Evolutionary conservation across 2,888 invertebrate genomes (phyloP).

Genomic region (Scaptomyza flava): DNA sequence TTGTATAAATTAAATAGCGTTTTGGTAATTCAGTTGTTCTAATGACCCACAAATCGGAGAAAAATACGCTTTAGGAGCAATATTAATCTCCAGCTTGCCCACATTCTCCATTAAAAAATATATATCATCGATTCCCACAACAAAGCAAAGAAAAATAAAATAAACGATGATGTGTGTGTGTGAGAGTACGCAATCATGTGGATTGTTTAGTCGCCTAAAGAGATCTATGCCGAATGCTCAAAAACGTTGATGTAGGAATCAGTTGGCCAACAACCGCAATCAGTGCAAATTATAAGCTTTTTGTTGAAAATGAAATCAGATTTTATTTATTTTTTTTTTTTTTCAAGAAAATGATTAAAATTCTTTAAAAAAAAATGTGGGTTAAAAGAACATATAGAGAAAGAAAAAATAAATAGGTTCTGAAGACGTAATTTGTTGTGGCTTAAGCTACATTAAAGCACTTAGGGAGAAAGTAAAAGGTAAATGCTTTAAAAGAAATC

Average conservation of each 20-base stretch:
- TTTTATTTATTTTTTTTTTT: constrained; percentile 15
- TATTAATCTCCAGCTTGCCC: constrained; percentile 51
- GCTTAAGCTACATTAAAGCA: constrained; percentile 39
- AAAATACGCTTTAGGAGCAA: constrained; percentile 22
- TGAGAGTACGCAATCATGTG: constrained; percentile 24
- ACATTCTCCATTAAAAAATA: constrained; percentile 37
- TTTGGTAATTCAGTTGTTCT: constrained; percentile 66
- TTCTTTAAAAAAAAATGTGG: constrained; percentile 28
- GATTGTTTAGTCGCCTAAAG: constrained; percentile 37
- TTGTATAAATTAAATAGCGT: constrained; percentile 69
- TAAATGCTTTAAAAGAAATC: constrained; percentile 23
- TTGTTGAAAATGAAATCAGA: constrained; percentile 67
- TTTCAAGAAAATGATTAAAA: constrained; percentile 32
- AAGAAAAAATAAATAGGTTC: constrained; percentile 18
- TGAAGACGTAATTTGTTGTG: constrained; percentile 48
- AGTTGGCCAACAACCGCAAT: constrained; percentile 38
- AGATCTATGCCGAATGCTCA: constrained; percentile 55
- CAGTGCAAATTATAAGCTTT: constrained; percentile 65
- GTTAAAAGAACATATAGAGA: constrained; percentile 33
- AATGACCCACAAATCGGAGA: constrained; percentile 66
- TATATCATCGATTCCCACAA: constrained; percentile 40
- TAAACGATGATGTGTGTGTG: background rate
- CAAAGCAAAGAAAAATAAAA: background rate
- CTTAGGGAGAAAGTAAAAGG: constrained; percentile 54
- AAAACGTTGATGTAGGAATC: constrained; percentile 31